Base-by-base conservation (phyloP, 2,113 vertebrate genomes). In the Halichoeres trimaculatus region DNA sequence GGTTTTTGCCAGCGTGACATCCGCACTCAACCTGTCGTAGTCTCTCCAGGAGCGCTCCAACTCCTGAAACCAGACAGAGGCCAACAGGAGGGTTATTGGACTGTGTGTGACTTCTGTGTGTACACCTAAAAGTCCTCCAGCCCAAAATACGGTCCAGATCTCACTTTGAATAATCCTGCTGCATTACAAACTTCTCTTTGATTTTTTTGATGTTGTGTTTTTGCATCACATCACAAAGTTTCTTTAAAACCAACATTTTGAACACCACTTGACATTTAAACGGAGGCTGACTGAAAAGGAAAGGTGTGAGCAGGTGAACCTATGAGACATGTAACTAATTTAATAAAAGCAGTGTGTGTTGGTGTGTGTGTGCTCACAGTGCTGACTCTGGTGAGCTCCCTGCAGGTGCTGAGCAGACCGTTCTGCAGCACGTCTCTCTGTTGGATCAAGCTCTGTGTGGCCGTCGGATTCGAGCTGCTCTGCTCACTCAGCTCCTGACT, bases 391-490 rank as follows among this genome's bases (percentile, higher is more conserved):
- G 94, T 93, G 35, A 99, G 94, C 71, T 99, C 97, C 51, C 98
- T 94, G 69, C 97, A 99, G 0, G 98, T 99, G 88, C 98, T 96
- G 0, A 98, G 96, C 6, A 99, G 94, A 4, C 98, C 97, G 0
- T 94, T 97, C 90, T 99, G 98, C 63, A 99, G 90, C 8, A 98
- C 96, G 1, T 99, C 98, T 35, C 96, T 95, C 93, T 99, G 98
- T 7, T 98, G 85, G 50, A 97, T 81, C 30, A 99, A 94, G 0
- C 90, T 96, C 79, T 97, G 96, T 0, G 95, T 89, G 70, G 95
- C 93, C 8, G 92, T 83, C 0, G 94, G 92, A 45, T 93, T 94
- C 9, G 95, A 95, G n/a, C 92, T 87, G 7, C 93, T 95, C 95
- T 97, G 96, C 76, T 99, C 97, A 0, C 78, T 89, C 62, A 99